Percentiles rank a stretch among this genome's conserved stretches.
These are phyloP conservation scores for Protomyctophum bolini DNA, from an alignment of 2,113 vertebrate species.

Conservation along the genomic window DNA sequence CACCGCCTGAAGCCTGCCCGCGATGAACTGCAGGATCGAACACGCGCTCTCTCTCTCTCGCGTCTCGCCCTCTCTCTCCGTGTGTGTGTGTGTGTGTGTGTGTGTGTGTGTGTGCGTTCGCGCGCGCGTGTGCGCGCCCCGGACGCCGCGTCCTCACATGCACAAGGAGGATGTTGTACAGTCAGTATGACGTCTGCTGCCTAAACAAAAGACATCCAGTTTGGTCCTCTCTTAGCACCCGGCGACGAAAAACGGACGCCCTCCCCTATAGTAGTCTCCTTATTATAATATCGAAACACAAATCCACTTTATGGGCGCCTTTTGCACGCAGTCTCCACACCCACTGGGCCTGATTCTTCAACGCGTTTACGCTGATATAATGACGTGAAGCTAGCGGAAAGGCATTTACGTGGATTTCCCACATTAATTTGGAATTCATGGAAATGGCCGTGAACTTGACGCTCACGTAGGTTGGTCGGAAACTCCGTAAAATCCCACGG, in stretches of 20 bases:
- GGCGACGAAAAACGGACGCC: too few relatives aligned
- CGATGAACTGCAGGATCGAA: constrained; percentile 3
- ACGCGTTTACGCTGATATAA: too few relatives aligned
- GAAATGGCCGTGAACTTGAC: too few relatives aligned
- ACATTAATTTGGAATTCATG: too few relatives aligned
- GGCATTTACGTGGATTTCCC: too few relatives aligned
- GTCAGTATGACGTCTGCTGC: constrained; percentile 4
- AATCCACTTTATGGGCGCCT: not conserved
- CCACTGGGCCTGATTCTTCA: too few relatives aligned
- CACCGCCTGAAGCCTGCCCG: not conserved
- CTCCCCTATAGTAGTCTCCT: too few relatives aligned
- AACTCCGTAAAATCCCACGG: too few relatives aligned
- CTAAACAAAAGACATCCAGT: constrained; percentile 44
- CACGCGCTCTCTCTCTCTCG: not conserved
- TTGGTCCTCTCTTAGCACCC: not conserved
- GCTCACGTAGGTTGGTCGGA: too few relatives aligned
- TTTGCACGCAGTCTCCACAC: not conserved
- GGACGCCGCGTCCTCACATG: not conserved
- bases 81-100: not conserved
- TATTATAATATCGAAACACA: too few relatives aligned
- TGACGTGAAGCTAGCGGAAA: too few relatives aligned
- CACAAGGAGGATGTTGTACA: not conserved
- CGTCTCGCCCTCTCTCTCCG: not conserved
- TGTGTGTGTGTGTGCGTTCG: not conserved
- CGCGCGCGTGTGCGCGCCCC: not conserved